Conservation (phyloP, 2,113 vertebrate species). For the Daubentonia madagascariensis region DNA sequence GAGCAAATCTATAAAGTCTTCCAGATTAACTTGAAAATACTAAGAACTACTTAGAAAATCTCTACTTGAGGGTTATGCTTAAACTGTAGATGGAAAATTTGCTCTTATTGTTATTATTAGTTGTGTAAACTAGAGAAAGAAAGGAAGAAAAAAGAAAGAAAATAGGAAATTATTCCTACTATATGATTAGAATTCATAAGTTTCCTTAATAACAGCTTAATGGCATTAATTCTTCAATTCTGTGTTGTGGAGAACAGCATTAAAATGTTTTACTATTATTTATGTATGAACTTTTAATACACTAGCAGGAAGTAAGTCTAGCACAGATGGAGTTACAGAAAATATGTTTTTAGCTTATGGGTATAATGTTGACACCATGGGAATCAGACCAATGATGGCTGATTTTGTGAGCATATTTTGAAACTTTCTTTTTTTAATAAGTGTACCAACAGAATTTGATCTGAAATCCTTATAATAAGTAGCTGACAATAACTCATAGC, state of each 20-base stretch:
- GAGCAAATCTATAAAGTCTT: background rate
- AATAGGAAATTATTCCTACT: background rate
- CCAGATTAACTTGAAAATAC: slow-evolving; percentile 2
- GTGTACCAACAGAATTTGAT: background rate
- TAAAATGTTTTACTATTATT: slow-evolving; percentile 20
- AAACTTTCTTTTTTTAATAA: background rate
- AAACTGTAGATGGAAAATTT: background rate
- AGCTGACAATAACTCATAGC: background rate
- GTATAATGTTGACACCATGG: background rate
- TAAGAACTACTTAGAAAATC: slow-evolving; percentile 1
- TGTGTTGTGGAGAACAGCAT: background rate
- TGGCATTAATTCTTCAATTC: background rate
- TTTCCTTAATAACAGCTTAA: background rate
- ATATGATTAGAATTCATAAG: background rate
- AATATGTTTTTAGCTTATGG: background rate
- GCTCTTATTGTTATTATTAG: background rate
- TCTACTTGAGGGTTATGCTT: background rate
- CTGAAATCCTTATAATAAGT: background rate
- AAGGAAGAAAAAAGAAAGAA: background rate
- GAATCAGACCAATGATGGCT: slow-evolving; percentile 18
- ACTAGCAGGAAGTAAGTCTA: background rate
- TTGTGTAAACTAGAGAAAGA: background rate
- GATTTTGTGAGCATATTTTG: slow-evolving; percentile 49
- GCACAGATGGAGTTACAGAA: slow-evolving; percentile 35
- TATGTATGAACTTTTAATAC: background rate